Conservation (phyloP, 2,797 vertebrate species). For the Pantherophis alleghaniensis region DNA sequence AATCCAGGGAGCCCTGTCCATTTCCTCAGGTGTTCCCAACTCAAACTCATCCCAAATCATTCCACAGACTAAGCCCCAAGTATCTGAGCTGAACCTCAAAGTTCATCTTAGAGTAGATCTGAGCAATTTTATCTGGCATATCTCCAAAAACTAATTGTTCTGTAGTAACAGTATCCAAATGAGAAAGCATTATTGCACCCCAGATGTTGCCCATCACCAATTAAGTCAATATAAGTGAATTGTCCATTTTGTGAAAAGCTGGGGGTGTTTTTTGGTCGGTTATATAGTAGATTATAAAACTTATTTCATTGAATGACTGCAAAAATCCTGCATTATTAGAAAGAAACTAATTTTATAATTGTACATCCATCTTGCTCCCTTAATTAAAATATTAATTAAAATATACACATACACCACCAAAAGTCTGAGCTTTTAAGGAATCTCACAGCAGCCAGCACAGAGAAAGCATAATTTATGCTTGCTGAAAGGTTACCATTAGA, state of each 20-base stretch:
- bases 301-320: background rate
- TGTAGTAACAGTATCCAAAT: background rate
- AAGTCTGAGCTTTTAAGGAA: constrained; percentile 5
- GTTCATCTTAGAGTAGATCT: background rate
- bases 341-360: background rate
- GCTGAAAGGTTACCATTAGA: background rate
- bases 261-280: background rate
- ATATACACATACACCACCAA: background rate
- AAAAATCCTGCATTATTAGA: background rate
- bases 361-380: background rate
- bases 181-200: background rate
- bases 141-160: background rate
- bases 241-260: background rate
- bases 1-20: background rate
- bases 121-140: background rate
- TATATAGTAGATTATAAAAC: background rate
- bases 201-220: background rate
- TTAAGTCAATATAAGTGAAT: background rate
- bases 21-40: background rate
- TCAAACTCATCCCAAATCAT: background rate
- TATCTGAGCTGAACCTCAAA: background rate
- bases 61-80: background rate
- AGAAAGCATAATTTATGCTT: constrained; percentile 10
- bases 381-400: background rate
- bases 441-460: background rate